A percentile compares a stretch with the other conserved stretches of the same genome.
Conservation (phyloP, 2,113 vertebrate species). For the Cebus imitator region DNA sequence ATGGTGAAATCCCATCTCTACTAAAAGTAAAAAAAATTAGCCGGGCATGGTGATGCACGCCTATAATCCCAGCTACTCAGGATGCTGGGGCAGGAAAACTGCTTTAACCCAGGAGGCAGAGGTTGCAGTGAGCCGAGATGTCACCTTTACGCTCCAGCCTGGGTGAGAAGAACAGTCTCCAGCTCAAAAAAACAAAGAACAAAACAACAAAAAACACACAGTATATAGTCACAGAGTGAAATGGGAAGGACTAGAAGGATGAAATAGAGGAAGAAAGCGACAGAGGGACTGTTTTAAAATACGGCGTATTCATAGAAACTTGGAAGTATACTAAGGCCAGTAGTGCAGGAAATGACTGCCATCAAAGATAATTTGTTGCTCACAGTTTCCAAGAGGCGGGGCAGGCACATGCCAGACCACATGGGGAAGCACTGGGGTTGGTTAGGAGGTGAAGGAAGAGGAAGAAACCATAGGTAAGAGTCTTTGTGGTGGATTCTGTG, state of each 20-base stretch:
- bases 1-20: too few relatives aligned
- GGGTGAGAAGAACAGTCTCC: too few relatives aligned
- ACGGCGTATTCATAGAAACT: neutral
- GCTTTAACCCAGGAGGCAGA: too few relatives aligned
- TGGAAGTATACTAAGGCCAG: neutral
- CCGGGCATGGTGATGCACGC: too few relatives aligned
- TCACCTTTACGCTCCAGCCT: too few relatives aligned
- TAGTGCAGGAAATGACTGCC: neutral
- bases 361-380: neutral
- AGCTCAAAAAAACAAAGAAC: too few relatives aligned
- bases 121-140: too few relatives aligned
- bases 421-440: neutral
- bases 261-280: neutral
- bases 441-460: neutral
- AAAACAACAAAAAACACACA: neutral
- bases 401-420: rapidly evolving
- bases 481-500: neutral
- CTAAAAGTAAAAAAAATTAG: too few relatives aligned
- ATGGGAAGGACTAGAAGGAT: neutral
- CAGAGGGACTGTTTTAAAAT: neutral
- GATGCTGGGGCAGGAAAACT: too few relatives aligned
- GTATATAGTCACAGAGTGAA: neutral
- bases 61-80: too few relatives aligned
- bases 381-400: neutral
- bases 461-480: too few relatives aligned